phyloP scores from a whole-genome alignment of 2,888 invertebrate genomes.

The Cheilosia pagana region DNA sequence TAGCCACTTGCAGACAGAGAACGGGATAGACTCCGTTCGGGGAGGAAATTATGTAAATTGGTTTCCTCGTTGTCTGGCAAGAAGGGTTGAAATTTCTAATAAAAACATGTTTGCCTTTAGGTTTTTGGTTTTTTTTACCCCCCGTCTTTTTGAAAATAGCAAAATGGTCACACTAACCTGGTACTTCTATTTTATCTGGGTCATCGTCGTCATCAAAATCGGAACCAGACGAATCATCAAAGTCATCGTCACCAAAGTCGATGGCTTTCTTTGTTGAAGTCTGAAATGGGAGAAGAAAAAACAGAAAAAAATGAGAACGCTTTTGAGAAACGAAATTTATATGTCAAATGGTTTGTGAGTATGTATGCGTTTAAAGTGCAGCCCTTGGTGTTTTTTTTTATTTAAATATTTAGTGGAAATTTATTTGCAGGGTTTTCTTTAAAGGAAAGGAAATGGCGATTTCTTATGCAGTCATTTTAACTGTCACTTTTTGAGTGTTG shows the following conservation, averaged over 20 bases:
- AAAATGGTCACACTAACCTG: constrained; percentile 86
- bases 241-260: constrained; percentile 83
- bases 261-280: constrained; percentile 77
- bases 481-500: too few species aligned
- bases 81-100: constrained; percentile 14
- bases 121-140: neutral
- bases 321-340: constrained; percentile 12
- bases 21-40: constrained; percentile 14
- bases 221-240: constrained; percentile 86
- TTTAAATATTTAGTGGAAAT: neutral
- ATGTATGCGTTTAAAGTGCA: neutral
- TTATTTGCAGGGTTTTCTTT: neutral
- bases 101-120: neutral
- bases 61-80: constrained; percentile 12
- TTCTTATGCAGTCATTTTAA: neutral
- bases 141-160: neutral
- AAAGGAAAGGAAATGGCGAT: neutral
- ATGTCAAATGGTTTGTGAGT: constrained; percentile 20
- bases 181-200: constrained; percentile 95
- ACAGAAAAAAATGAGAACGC: neutral
- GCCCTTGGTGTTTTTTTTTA: neutral
- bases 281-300: constrained; percentile 76
- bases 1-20: constrained; percentile 14
- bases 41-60: constrained; percentile 52
- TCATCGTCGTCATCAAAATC: constrained; percentile 95